Base-by-base conservation (phyloP, 2,888 invertebrate species). In the Lasioglossum zephyrum region DNA sequence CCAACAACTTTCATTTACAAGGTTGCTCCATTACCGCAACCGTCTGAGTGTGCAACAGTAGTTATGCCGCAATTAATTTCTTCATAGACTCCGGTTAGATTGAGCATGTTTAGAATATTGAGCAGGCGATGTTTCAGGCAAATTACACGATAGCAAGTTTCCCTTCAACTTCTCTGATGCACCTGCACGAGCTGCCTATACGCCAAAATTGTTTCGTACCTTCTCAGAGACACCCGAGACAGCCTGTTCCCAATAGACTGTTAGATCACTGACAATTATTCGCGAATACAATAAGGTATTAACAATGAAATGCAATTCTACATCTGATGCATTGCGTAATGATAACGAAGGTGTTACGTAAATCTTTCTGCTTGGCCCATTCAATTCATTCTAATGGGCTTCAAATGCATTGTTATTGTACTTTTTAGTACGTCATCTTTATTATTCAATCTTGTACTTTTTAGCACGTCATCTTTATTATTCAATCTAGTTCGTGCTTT, bases 91-190 rank as follows among this genome's bases (percentile, higher is more conserved):
- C 70, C 73, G 31, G 31, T 31, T 49, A 72, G 77, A 70, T 63
- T 53, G 53, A 74, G 69, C 69, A 77, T 73, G 75, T 80, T 81
- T 81, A 86, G 86, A 79, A 77, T 76, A 79, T 86, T 31, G 79
- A 75, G 77, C 60, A 76, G 81, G 63, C 69, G 66, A 49, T 70
- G 70, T 81, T 82, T 70, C 49, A 69, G n/a, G 80, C 78, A 82
- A 87, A 88, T 88, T 85, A 85, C 82, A 77, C 72, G 78, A 87
- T 87, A 76, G 80, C 87, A 60, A 77, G 74, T 83, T 83, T 87
- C 74, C 83, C 73, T 78, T 83, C 69, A 87, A 81, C 76, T 87
- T 81, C 86, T 78, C 77, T 63, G 82, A 49, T 53, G 53, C 69
- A 69, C 69, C 73, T 13, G 73, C 41, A 79, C 57, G 79, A 79